Conservation (phyloP, 2,888 invertebrate species). For the Cryptus viduatorius region DNA sequence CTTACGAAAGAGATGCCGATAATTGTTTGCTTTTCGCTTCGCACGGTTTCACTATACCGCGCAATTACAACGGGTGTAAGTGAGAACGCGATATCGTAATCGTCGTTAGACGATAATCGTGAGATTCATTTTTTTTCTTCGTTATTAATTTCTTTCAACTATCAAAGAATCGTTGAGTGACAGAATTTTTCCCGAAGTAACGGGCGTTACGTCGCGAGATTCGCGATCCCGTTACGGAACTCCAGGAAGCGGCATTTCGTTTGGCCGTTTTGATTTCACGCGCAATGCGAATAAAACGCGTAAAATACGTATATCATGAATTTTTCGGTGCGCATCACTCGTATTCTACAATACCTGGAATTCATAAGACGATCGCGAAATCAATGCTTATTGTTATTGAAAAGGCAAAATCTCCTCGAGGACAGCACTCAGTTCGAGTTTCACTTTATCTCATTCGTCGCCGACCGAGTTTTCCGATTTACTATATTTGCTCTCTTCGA, state of each 20-base stretch:
- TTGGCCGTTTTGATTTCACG: background rate
- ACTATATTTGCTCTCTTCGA: background rate
- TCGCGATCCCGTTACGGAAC: constrained; percentile 6
- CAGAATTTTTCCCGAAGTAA: constrained; percentile 6
- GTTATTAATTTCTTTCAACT: background rate
- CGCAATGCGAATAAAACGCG: background rate
- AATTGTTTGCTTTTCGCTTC: constrained; percentile 69
- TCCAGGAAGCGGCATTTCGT: background rate
- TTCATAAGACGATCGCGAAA: background rate
- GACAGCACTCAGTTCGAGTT: background rate
- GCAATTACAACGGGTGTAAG: constrained; percentile 59
- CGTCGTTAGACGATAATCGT: constrained; percentile 19
- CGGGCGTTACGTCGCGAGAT: background rate
- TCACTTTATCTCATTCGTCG: background rate
- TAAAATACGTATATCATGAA: background rate
- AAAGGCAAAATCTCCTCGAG: no score
- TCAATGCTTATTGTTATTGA: background rate
- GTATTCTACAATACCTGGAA: no score
- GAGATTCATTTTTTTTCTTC: background rate
- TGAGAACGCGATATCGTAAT: constrained; percentile 38
- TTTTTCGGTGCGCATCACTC: background rate
- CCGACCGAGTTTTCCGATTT: background rate
- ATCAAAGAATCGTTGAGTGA: constrained; percentile 1
- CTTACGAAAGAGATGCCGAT: constrained; percentile 67
- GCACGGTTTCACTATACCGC: constrained; percentile 73